These are phyloP conservation scores for Heteropelma amictum DNA, from an alignment of 2,888 invertebrate species.

Conservation along the genomic window DNA sequence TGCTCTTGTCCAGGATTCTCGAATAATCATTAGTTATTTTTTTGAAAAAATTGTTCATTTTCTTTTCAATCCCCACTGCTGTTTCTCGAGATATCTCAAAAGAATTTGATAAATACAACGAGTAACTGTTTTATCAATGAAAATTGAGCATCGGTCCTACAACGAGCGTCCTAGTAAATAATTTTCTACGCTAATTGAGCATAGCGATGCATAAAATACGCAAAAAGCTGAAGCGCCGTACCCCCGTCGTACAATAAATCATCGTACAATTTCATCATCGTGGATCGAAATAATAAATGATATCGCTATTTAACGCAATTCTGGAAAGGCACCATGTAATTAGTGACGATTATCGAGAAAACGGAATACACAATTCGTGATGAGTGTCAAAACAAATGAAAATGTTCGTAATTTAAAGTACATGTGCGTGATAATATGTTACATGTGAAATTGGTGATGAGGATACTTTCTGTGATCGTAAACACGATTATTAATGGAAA, in stretches of 20 bases:
- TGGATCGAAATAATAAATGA: slow-evolving; percentile 15
- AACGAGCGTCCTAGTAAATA: too few relatives aligned
- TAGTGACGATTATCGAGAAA: slow-evolving; percentile 7
- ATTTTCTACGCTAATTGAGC: slow-evolving; percentile 27
- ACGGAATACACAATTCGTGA: not conserved
- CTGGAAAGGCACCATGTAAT: not conserved
- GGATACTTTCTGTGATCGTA: not conserved
- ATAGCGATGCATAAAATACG: slow-evolving; percentile 35
- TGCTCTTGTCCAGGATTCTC: too few relatives aligned
- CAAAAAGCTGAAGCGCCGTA: slow-evolving; percentile 47
- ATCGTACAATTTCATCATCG: not conserved
- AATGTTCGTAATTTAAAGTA: not conserved
- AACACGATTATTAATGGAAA: too few relatives aligned
- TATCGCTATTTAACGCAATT: not conserved
- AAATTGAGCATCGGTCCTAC: too few relatives aligned
- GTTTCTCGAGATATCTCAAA: too few relatives aligned
- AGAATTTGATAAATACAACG: too few relatives aligned
- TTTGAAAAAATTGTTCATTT: too few relatives aligned
- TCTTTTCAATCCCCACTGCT: too few relatives aligned
- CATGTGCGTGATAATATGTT: not conserved
- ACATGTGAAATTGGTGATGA: slow-evolving; percentile 6
- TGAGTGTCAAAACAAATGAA: not conserved
- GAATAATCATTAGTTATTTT: too few relatives aligned
- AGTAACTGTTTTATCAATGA: slow-evolving; percentile 3
- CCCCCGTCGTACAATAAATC: not conserved